phyloP scores from a whole-genome alignment of 2,113 vertebrate genomes.

The Eretmochelys imbricata region DNA sequence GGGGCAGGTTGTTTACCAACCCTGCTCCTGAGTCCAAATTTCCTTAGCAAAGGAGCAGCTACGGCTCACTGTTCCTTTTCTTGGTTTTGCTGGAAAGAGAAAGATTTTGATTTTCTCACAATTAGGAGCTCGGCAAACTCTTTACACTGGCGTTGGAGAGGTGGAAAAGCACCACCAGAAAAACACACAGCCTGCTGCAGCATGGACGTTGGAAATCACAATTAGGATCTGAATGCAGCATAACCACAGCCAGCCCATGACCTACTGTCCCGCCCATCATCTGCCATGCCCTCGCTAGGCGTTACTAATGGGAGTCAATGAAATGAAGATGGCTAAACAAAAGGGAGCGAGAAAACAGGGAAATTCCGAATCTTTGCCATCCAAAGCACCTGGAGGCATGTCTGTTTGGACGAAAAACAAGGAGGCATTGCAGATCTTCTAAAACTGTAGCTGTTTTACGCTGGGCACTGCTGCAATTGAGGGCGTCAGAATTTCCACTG shows the following conservation, averaged over 20 bases:
- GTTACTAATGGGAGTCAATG: neutral
- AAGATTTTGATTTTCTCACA: neutral
- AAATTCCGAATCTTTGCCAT: neutral
- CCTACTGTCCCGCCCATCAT: neutral
- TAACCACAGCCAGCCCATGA: neutral
- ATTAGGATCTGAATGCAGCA: neutral
- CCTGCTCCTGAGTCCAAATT: neutral
- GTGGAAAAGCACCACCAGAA: neutral
- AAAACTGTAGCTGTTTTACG: neutral
- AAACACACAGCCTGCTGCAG: neutral
- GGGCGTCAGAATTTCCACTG: neutral
- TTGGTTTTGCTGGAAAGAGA: neutral
- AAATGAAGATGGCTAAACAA: neutral
- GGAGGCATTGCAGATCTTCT: neutral
- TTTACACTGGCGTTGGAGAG: neutral
- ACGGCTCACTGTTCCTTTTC: neutral
- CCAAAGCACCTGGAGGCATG: neutral
- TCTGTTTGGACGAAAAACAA: neutral
- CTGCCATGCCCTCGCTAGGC: neutral
- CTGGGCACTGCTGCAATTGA: neutral
- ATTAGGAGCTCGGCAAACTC: neutral
- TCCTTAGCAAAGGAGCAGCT: neutral
- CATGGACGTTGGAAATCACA: neutral
- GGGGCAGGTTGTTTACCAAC: neutral
- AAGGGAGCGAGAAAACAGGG: neutral